phyloP scores from a whole-genome alignment of 2,888 invertebrate genomes.

The Gibbula magus region DNA sequence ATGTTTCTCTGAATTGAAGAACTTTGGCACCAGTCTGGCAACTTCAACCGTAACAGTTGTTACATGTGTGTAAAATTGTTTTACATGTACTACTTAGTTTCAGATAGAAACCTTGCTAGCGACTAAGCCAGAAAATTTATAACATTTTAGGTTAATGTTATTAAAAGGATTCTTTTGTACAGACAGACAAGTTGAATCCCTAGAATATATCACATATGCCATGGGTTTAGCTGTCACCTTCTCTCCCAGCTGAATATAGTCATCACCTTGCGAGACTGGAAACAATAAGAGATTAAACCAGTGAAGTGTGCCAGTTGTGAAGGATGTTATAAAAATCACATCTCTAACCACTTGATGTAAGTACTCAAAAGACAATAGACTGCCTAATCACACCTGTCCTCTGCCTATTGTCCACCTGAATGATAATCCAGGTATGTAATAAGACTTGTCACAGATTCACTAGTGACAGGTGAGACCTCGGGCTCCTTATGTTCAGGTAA shows the following conservation, averaged over 20 bases:
- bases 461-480: slow-evolving; percentile 10
- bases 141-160: background rate
- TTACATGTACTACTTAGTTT: too few species aligned
- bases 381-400: slow-evolving; percentile 8
- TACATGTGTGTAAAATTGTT: too few species aligned
- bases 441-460: background rate
- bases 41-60: too few species aligned
- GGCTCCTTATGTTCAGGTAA: background rate
- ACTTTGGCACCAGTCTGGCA: too few species aligned
- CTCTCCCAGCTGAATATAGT: too few species aligned
- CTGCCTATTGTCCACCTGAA: background rate
- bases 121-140: background rate
- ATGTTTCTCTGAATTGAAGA: too few species aligned
- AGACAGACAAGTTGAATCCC: background rate
- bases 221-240: background rate
- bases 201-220: slow-evolving; percentile 3
- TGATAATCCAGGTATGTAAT: slow-evolving; percentile 5
- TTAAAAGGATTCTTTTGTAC: slow-evolving; percentile 6
- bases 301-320: slow-evolving; percentile 3
- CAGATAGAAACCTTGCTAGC: too few species aligned
- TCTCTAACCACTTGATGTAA: background rate
- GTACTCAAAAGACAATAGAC: slow-evolving; percentile 4
- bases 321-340: slow-evolving; percentile 2
- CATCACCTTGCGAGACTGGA: too few species aligned
- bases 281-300: background rate